Evolutionary conservation across 2,113 vertebrate genomes (phyloP).

Genomic region (Dicaeum eximium): DNA sequence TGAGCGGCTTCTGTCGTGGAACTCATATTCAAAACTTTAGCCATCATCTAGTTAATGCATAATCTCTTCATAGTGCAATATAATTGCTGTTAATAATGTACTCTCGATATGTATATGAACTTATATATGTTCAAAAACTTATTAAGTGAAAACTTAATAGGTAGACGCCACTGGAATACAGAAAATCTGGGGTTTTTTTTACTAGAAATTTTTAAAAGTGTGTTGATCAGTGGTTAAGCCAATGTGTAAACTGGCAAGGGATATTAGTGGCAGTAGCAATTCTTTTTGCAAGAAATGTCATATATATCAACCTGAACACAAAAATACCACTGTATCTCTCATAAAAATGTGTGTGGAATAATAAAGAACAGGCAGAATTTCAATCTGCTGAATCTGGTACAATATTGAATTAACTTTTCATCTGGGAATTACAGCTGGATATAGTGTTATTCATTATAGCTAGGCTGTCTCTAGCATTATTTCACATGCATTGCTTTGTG

Average conservation of each 20-base stretch:
- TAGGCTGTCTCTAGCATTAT: background rate
- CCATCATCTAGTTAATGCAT: background rate
- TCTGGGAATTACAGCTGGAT: background rate
- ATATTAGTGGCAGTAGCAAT: background rate
- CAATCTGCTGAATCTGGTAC: background rate
- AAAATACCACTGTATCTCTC: background rate
- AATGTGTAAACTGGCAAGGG: background rate
- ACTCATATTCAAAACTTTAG: background rate
- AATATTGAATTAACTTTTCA: background rate
- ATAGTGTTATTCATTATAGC: background rate
- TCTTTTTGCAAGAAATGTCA: background rate
- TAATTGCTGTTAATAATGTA: background rate
- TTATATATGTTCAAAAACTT: background rate
- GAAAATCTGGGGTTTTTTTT: rapidly evolving
- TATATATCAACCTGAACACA: background rate
- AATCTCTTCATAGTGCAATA: background rate
- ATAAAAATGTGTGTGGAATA: background rate
- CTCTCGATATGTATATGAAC: background rate
- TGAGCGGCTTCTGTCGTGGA: background rate
- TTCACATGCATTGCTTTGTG: background rate
- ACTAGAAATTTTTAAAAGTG: background rate
- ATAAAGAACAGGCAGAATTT: background rate
- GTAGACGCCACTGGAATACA: background rate
- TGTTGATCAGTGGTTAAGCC: background rate
- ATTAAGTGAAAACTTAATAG: background rate